Percentiles rank a stretch among this genome's conserved stretches.
Conservation (phyloP, 2,797 vertebrate species). For the Carduelis carduelis region DNA sequence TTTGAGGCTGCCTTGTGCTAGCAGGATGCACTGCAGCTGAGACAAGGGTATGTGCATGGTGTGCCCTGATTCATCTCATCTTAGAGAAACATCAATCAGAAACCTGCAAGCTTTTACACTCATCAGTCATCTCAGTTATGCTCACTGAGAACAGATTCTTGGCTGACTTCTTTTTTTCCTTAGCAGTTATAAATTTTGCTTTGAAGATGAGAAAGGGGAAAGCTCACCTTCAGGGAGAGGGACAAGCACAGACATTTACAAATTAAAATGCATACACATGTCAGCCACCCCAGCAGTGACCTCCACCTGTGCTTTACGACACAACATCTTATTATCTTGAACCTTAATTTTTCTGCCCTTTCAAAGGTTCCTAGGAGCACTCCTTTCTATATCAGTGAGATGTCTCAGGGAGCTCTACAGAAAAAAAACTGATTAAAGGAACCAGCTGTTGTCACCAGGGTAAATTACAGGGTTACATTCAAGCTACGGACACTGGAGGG, state of each 20-base stretch:
- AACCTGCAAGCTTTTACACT: neutral
- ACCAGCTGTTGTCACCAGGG: neutral
- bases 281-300: neutral
- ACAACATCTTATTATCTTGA: neutral
- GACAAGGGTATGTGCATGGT: neutral
- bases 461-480: neutral
- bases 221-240: constrained; percentile 34
- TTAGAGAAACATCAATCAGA: constrained; percentile 21
- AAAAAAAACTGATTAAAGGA: neutral
- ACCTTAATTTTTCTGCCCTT: constrained; percentile 12
- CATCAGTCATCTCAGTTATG: constrained; percentile 8
- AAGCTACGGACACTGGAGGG: neutral
- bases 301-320: neutral
- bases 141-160: constrained; percentile 36
- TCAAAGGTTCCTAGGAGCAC: neutral
- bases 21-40: neutral
- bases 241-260: constrained; percentile 33
- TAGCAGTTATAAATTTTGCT: neutral
- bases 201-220: constrained; percentile 24
- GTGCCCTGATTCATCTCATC: neutral
- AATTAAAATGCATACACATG: neutral
- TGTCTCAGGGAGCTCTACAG: neutral
- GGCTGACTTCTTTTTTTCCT: constrained; percentile 4
- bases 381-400: neutral
- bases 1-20: neutral